These are phyloP conservation scores for Drosophila mauritiana DNA, from an alignment of 1,140 invertebrate species.

Conservation along the genomic window DNA sequence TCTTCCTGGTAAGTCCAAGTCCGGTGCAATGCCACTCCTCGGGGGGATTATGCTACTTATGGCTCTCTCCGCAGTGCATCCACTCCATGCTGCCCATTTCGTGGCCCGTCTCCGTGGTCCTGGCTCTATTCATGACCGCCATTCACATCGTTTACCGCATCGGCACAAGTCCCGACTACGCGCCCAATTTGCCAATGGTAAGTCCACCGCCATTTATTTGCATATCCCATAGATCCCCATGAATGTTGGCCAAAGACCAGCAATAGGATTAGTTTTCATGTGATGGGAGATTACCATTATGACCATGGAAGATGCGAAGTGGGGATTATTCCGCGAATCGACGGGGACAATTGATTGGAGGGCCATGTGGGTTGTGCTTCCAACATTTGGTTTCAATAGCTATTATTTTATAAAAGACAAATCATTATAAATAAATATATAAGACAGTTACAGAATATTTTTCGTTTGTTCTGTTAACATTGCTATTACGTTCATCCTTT, in stretches of 20 bases:
- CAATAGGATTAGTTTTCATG: conserved; percentile 32
- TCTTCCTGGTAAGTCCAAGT: conserved; percentile 87
- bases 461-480: no score
- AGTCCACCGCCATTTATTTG: conserved; percentile 51
- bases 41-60: conserved; percentile 17
- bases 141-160: conserved; percentile 86
- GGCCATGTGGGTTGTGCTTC: no score
- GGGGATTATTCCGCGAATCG: conserved; percentile 18
- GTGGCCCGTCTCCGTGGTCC: conserved; percentile 86
- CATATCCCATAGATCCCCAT: conserved; percentile 8
- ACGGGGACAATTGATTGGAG: conserved; percentile 19
- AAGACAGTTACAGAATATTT: no score
- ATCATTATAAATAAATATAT: no score
- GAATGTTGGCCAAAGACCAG: conserved; percentile 16
- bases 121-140: conserved; percentile 87
- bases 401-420: no score
- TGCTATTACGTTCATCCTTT: no score
- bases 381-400: no score
- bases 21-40: not conserved
- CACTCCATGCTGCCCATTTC: conserved; percentile 90
- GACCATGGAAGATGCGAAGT: not conserved
- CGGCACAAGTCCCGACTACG: conserved; percentile 58
- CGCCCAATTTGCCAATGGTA: conserved; percentile 76
- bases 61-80: conserved; percentile 85
- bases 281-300: conserved; percentile 4